These are phyloP conservation scores for Struthio camelus DNA, from an alignment of 2,113 vertebrate genomes.

Conservation along the genomic window DNA sequence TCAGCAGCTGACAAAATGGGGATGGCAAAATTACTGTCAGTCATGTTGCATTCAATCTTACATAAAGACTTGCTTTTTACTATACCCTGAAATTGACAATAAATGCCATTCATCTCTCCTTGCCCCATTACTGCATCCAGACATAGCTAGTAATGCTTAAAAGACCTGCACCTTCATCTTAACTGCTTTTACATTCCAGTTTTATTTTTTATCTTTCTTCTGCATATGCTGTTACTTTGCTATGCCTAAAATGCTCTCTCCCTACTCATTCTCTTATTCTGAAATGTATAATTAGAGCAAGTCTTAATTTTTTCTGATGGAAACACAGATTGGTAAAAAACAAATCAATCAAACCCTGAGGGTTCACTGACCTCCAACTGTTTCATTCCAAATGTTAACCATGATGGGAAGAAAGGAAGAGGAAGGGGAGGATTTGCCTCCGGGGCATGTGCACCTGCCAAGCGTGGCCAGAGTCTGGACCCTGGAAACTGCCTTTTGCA, in stretches of 20 bases:
- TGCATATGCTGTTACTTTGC: not conserved
- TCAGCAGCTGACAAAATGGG: constrained; percentile 54
- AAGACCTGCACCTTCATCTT: constrained; percentile 4
- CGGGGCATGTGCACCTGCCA: not conserved
- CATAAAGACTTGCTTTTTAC: constrained; percentile 65
- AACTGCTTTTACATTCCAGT: constrained; percentile 13
- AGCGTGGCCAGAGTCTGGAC: not conserved
- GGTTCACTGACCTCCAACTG: not conserved
- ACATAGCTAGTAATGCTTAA: constrained; percentile 2
- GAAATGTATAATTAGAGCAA: not conserved
- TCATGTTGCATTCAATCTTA: constrained; percentile 61
- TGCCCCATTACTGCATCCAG: constrained; percentile 41
- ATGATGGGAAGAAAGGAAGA: not conserved
- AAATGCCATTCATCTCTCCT: constrained; percentile 50
- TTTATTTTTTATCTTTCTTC: not conserved
- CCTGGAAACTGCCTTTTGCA: not conserved
- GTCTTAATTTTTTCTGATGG: not conserved
- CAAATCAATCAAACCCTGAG: not conserved
- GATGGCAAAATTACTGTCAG: constrained; percentile 67
- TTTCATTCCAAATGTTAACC: not conserved
- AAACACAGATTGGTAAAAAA: not conserved
- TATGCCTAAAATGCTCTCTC: not conserved
- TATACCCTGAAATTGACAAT: constrained; percentile 61
- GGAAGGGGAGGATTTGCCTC: not conserved
- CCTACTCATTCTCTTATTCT: not conserved